phyloP scores from a whole-genome alignment of 2,797 vertebrate genomes.

The Poeciliopsis infans region DNA sequence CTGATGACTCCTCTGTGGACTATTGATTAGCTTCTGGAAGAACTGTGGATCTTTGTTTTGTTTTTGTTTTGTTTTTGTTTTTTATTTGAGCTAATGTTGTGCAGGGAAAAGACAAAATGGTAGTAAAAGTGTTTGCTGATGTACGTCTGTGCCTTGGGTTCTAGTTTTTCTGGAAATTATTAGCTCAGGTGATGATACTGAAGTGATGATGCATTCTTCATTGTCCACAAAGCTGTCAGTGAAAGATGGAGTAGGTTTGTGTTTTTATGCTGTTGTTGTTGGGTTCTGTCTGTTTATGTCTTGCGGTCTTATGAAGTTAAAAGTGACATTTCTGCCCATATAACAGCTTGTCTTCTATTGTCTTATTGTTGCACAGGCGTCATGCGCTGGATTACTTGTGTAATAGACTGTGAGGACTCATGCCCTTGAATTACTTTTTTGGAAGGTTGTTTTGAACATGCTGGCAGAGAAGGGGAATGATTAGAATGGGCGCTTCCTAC shows the following conservation, averaged over 20 bases:
- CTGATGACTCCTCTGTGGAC: constrained; percentile 25
- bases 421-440: constrained; percentile 13
- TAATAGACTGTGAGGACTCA: constrained; percentile 23
- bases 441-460: constrained; percentile 34
- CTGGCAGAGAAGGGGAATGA: constrained; percentile 47
- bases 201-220: constrained; percentile 42
- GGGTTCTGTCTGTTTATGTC: constrained; percentile 14
- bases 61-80: neutral
- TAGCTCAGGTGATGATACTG: constrained; percentile 43
- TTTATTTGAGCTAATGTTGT: constrained; percentile 34
- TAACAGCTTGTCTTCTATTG: constrained; percentile 21
- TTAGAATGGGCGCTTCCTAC: constrained; percentile 65
- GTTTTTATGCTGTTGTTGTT: constrained; percentile 5
- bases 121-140: constrained; percentile 33
- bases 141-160: constrained; percentile 21
- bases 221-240: constrained; percentile 28
- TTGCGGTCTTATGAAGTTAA: constrained; percentile 21
- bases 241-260: constrained; percentile 33
- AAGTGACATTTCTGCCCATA: constrained; percentile 14
- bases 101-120: constrained; percentile 10
- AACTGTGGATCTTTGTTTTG: constrained; percentile 33
- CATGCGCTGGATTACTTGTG: constrained; percentile 25
- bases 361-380: constrained; percentile 23
- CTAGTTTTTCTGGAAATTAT: constrained; percentile 31
- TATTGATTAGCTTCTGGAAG: constrained; percentile 53